Evolutionary conservation across 1,140 invertebrate species (phyloP), one percentile per base, ranked within the genome.

Genomic region (Chrysomallon squamiferum): DNA sequence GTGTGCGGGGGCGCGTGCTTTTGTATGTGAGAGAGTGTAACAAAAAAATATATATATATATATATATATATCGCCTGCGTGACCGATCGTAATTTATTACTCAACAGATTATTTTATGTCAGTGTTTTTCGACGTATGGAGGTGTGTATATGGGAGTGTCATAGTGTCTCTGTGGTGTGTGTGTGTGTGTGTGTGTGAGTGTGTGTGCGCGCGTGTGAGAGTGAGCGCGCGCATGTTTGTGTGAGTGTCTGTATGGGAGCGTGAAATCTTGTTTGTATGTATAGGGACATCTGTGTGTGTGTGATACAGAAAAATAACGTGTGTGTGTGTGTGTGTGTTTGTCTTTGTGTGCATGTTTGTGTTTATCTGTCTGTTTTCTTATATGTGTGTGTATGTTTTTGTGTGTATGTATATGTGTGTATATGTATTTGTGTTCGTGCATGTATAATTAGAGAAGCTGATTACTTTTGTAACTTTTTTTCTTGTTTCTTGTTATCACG

Each of bases 261-360:
- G 30, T 32, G 30, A 13, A 27, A 50, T 2, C n/a, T n/a, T 30
- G 25, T 49, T 13, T 49, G 33, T 62, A 5, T 62, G 33, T 62
- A 25, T 62, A 47, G 25, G 13, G n/a, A 22, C n/a, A 43, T 43
- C 11, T 43, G n/a, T 43, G n/a, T 43, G n/a, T 43, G n/a, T 43
- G n/a, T 43, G 9, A 11, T n/a, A 11, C 41, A 11, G 41, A 13
- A n/a, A 13, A n/a, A 13, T 11, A 13, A n/a, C n/a, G 41, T 43
- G 0, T 43, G 41, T 58, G 56, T 58, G 20, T 32, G 29, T 58
- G 56, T 58, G 56, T 32, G 29, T 58, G 20, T 47, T 0, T 62
- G 11, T 50, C 0, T 62, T 15, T 50, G 41, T 47, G 45, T 50
- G 41, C 50, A 18, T 62, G 60, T 49, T 15, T 30, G 41, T 62